phyloP scores from a whole-genome alignment of 2,113 vertebrate species.

The Rhinopomastus cyanomelas region DNA sequence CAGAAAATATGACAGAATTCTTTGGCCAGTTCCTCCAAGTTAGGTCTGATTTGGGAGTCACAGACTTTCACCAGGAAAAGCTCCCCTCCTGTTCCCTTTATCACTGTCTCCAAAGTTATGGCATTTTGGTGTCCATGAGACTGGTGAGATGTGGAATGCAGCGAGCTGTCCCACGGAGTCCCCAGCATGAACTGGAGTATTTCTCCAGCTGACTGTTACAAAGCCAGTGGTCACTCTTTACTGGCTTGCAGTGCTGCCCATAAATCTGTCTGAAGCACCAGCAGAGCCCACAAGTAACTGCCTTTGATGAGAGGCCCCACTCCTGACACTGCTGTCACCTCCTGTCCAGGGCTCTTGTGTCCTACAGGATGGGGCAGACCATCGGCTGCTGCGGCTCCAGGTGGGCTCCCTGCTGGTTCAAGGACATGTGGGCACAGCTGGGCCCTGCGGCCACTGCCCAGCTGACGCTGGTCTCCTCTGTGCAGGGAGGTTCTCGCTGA shows the following conservation, averaged over 20 bases:
- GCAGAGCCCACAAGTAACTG: neutral
- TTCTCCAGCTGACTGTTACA: neutral
- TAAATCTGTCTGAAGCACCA: neutral
- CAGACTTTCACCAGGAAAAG: neutral
- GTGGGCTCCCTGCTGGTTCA: too few relatives aligned
- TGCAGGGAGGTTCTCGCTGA: too few relatives aligned
- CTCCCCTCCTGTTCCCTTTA: neutral
- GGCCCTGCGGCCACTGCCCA: too few relatives aligned
- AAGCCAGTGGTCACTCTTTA: neutral
- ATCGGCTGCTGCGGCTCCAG: too few relatives aligned
- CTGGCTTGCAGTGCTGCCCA: neutral
- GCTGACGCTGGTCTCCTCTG: too few relatives aligned
- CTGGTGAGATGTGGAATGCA: neutral
- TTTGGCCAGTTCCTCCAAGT: neutral
- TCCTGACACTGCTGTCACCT: too few relatives aligned
- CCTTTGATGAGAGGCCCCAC: neutral
- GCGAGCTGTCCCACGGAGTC: neutral
- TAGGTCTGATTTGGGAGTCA: neutral
- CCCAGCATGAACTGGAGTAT: neutral
- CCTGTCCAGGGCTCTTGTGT: too few relatives aligned
- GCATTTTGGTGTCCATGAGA: neutral
- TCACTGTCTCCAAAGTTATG: neutral
- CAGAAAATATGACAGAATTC: neutral
- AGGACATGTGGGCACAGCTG: too few relatives aligned
- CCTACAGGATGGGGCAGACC: too few relatives aligned